Base-by-base conservation (phyloP, 2,113 vertebrate species). In the Nerophis ophidion region DNA sequence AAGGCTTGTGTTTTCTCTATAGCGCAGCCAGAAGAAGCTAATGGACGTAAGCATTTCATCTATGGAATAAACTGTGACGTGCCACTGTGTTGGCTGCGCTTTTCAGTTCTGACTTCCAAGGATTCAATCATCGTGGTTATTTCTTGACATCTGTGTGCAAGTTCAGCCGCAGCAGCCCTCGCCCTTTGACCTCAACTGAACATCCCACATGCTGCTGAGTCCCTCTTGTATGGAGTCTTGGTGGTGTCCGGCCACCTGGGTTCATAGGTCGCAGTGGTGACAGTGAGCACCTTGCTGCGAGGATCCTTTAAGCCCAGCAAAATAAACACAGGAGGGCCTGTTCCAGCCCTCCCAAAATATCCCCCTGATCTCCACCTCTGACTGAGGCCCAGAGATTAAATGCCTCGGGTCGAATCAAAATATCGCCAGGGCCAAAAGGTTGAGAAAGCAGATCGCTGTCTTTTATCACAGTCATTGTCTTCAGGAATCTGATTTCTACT, bases 261-360 rank as follows among this genome's bases (percentile, higher is more conserved):
- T 84, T 87, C 84, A 53, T 60, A 88, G 88, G 88, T 90, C 87
- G 79, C 59, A 6, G 78, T 12, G 88, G 84, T 90, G 89, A 91
- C 89, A 90, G 88, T 75, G 44, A 83, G 89, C 86, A 87, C 86
- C 89, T 90, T 86, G 83, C 88, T 89, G 88, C 64, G 87, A 87
- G 84, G 82, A 77, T 84, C 74, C 68, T 59, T 72, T 77, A 72
- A 75, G 63, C 76, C 77, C 80, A 76, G 56, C 71, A 87, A 90
- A 87, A 83, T 86, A 87, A 90, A 90, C 86, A 88, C 66, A 70
- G 68, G 58, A 73, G 81, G 73, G 60, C 65, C 63, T 60, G 60
- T 60, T 76, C 15, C 57, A 50, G 67, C 63, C 70, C 71, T 68
- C 78, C 68, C 51, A 72, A 76, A 63, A 44, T 73, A 72, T 70